Evolutionary conservation across 2,888 invertebrate species (phyloP).

Genomic region (Diplolepis rosae): DNA sequence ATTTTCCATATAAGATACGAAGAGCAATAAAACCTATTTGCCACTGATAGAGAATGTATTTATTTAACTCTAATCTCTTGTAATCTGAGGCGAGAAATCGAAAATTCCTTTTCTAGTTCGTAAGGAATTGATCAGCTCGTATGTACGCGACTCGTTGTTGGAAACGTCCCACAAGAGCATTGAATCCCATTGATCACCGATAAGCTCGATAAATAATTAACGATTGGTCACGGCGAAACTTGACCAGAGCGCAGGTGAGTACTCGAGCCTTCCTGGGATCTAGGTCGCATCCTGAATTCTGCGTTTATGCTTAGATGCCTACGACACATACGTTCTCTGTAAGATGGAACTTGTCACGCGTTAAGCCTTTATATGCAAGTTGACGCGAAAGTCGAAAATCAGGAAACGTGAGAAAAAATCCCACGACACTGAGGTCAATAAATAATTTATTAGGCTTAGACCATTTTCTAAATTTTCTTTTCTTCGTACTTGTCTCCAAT

Average conservation of each 20-base stretch:
- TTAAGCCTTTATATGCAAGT: constrained; percentile 27
- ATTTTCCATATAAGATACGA: background rate
- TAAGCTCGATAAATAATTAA: constrained; percentile 59
- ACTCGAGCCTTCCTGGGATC: constrained; percentile 67
- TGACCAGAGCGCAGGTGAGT: constrained; percentile 47
- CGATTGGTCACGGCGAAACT: constrained; percentile 63
- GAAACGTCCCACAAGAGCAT: constrained; percentile 44
- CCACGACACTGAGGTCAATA: background rate
- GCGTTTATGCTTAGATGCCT: constrained; percentile 13
- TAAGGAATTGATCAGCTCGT: constrained; percentile 22
- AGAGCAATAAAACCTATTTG: constrained; percentile 18
- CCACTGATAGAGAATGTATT: constrained; percentile 21
- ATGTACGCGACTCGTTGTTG: constrained; percentile 37
- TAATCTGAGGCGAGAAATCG: constrained; percentile 29
- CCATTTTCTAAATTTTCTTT: constrained; percentile 23
- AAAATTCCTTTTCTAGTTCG: constrained; percentile 13
- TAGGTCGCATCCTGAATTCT: constrained; percentile 69
- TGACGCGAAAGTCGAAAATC: constrained; percentile 32
- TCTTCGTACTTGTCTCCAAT: constrained; percentile 9
- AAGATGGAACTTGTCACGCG: constrained; percentile 27
- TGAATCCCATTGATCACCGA: constrained; percentile 60
- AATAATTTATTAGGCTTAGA: constrained; percentile 9
- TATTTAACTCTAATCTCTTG: constrained; percentile 9
- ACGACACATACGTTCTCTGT: constrained; percentile 18
- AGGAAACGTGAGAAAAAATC: constrained; percentile 27